Evolutionary conservation across 2,113 vertebrate species (phyloP), one percentile per base, ranked within the genome.

Genomic region (Rhagologus leucostigma): DNA sequence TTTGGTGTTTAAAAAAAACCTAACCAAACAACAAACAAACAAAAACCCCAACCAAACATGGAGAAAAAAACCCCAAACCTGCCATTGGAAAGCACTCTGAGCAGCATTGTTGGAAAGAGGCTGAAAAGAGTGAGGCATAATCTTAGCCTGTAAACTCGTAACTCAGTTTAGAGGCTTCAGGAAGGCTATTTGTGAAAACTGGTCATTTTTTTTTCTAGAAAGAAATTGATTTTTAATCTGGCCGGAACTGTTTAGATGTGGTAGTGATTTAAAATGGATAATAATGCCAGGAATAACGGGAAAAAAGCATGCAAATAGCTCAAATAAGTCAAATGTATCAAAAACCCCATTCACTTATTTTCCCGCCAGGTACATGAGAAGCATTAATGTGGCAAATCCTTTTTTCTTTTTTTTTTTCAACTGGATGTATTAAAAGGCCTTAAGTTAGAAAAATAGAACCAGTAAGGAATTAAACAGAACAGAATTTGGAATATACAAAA

Each of bases 341-440:
- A 46, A 84, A 90, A 35, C 4, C 6, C 4, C 17, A 29, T 64
- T 84, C 7, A 15, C 16, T 18, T 63, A 33, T 89, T 79, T 91
- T 49, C 37, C 35, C 84, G 16, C n/a, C 32, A n/a, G 20, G 15
- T 59, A 37, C 49, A 19, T n/a, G 42, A 59, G 49, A 63, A 79
- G n/a, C 3, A 53, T 49, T 26, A 65, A 39, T 6, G 5, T 18
- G 9, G 17, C 5, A 86, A 80, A 46, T 2, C 0, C 1, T 17
- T 33, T 70, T 57, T 56, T 15, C 1, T 22, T 30, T 30, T 32
- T 87, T 71, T 59, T 44, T 53, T 39, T 12, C 1, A 29, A 2
- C 6, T 52, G 19, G 10, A 30, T 73, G 5, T 27, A 39, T 41
- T 30, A 41, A 30, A 56, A 53, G 4, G 1, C 2, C 14, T 27